These are phyloP conservation scores for Chlorodrepanis virens DNA, from an alignment of 2,113 vertebrate species.

Conservation along the genomic window DNA sequence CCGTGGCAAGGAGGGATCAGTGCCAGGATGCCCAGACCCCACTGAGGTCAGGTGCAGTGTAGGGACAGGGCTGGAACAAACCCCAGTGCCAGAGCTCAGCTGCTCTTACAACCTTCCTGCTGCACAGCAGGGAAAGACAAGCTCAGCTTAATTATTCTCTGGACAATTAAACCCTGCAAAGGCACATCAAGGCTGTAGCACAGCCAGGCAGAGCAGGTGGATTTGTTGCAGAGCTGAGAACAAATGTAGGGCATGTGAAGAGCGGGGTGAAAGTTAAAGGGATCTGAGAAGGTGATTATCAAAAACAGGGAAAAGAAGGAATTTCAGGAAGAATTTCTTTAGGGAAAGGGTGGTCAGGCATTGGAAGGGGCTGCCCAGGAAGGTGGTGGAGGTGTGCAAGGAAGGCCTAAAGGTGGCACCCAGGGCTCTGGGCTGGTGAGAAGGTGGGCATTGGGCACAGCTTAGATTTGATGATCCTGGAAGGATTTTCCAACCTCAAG, in stretches of 20 bases:
- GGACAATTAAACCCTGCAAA: background rate
- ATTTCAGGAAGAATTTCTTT: background rate
- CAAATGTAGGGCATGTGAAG: background rate
- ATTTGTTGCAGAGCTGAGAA: background rate
- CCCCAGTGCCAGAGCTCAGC: background rate
- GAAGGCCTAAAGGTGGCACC: background rate
- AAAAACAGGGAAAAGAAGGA: background rate
- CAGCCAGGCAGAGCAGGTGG: background rate
- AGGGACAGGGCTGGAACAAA: background rate
- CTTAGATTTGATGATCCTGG: accelerated
- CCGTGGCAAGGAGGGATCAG: background rate
- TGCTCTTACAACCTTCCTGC: background rate
- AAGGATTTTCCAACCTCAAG: background rate
- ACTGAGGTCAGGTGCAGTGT: background rate
- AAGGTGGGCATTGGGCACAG: background rate
- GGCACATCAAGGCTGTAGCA: background rate
- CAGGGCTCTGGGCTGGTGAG: background rate
- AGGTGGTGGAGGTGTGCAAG: background rate
- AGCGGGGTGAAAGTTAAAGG: background rate
- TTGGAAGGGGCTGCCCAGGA: background rate
- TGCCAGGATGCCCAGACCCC: background rate
- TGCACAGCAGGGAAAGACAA: background rate
- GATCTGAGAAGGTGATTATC: background rate
- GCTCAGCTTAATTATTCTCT: background rate
- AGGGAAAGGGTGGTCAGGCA: background rate